phyloP scores from a whole-genome alignment of 2,113 vertebrate genomes.

The Sturnira hondurensis region DNA sequence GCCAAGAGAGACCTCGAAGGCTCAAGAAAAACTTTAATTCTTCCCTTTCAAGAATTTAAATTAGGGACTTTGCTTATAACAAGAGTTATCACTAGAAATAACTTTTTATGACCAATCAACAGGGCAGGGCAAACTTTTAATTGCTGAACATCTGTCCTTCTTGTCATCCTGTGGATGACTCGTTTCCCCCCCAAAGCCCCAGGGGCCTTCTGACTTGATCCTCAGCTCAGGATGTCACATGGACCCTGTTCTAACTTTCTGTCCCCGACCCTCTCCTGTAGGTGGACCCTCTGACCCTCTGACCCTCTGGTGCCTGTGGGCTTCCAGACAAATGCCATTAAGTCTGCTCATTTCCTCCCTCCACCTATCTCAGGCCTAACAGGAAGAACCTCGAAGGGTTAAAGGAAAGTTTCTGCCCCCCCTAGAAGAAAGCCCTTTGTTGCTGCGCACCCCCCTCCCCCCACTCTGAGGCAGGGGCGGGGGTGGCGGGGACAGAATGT shows the following conservation, averaged over 20 bases:
- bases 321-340: fast-evolving
- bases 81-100: too few species aligned
- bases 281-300: too few species aligned
- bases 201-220: too few species aligned
- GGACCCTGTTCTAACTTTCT: fast-evolving
- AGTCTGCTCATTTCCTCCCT: too few species aligned
- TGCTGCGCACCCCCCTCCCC: background rate
- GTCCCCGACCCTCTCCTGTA: background rate
- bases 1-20: background rate
- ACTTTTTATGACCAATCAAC: fast-evolving
- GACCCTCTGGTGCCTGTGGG: background rate
- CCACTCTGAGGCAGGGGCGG: fast-evolving
- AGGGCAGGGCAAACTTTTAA: background rate
- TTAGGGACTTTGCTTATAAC: background rate
- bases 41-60: background rate
- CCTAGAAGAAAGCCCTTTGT: background rate
- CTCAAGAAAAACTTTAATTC: too few species aligned
- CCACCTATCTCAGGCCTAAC: too few species aligned
- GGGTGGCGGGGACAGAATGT: background rate
- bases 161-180: background rate
- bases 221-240: background rate
- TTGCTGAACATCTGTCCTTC: background rate
- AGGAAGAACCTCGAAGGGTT: too few species aligned
- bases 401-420: background rate
- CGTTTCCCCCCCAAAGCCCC: background rate